Percentiles rank a stretch among this genome's conserved stretches.
Evolutionary conservation across 1,140 invertebrate genomes (phyloP).

Genomic region (Grapholita molesta): DNA sequence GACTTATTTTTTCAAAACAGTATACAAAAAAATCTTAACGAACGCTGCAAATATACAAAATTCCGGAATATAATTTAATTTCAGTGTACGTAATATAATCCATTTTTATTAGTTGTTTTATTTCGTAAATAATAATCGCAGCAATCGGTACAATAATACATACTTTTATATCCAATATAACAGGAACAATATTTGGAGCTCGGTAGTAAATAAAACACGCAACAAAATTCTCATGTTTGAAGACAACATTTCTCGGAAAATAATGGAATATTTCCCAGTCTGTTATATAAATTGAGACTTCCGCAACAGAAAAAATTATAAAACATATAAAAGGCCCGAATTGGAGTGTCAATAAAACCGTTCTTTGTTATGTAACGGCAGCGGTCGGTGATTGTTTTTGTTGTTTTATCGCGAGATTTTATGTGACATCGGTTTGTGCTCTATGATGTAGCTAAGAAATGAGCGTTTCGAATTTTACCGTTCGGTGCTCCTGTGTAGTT

Average conservation of each 20-base stretch:
- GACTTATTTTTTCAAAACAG: no score
- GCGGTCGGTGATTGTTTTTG: constrained; percentile 1
- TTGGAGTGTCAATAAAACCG: constrained; percentile 9
- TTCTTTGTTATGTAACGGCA: not conserved
- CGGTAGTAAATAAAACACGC: no score
- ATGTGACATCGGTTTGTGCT: constrained; percentile 24
- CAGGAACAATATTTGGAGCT: no score
- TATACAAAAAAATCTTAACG: no score
- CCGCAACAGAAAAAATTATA: not conserved
- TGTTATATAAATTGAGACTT: not conserved
- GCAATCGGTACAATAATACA: no score
- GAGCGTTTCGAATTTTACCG: constrained; percentile 39
- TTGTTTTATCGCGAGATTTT: constrained; percentile 27
- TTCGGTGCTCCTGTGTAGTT: constrained; percentile 27
- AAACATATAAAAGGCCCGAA: not conserved
- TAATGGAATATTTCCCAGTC: not conserved
- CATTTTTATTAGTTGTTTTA: no score
- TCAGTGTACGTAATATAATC: no score
- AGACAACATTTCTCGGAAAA: not conserved
- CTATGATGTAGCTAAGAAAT: constrained; percentile 31
- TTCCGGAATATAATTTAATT: no score
- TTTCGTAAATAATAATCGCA: no score
- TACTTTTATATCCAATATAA: no score
- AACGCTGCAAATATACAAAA: no score
- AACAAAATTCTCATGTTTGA: no score